Evolutionary conservation across 1,140 invertebrate species (phyloP).

Genomic region (Meloidogyne chitwoodi): DNA sequence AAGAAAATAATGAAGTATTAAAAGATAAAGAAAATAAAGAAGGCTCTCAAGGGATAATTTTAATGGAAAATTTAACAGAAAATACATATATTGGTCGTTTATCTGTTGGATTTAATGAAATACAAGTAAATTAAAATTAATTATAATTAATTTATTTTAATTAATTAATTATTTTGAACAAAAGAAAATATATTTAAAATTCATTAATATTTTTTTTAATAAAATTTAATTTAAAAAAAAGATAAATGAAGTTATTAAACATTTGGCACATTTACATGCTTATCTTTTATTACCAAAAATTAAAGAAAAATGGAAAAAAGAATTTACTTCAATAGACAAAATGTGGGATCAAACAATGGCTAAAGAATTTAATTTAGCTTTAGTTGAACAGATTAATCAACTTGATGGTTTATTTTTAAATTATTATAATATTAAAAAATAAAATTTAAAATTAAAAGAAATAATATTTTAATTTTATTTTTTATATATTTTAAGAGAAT

Average conservation of each 20-base stretch:
- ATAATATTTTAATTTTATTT: no score
- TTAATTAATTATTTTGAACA: no score
- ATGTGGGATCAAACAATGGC: background rate
- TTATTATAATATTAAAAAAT: background rate
- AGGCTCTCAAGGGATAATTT: background rate
- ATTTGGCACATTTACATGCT: slow-evolving; percentile 4
- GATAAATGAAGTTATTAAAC: background rate
- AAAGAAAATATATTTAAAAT: no score
- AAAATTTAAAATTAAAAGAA: no score
- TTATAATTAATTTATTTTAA: no score
- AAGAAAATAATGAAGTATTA: background rate
- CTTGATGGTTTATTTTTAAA: background rate
- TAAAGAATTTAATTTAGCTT: background rate
- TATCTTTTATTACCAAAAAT: background rate
- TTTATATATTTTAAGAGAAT: background rate
- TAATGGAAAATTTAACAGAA: slow-evolving; percentile 8
- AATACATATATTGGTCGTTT: background rate
- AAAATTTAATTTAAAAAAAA: background rate
- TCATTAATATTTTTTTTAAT: no score
- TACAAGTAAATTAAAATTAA: background rate
- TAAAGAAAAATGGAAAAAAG: background rate
- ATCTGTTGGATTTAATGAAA: background rate
- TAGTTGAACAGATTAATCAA: background rate
- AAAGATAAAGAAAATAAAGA: background rate
- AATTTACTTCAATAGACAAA: background rate